Percentiles rank a stretch among this genome's conserved stretches.
Evolutionary conservation across 1,140 invertebrate genomes (phyloP).

Genomic region (Tyrophagus putrescentiae): DNA sequence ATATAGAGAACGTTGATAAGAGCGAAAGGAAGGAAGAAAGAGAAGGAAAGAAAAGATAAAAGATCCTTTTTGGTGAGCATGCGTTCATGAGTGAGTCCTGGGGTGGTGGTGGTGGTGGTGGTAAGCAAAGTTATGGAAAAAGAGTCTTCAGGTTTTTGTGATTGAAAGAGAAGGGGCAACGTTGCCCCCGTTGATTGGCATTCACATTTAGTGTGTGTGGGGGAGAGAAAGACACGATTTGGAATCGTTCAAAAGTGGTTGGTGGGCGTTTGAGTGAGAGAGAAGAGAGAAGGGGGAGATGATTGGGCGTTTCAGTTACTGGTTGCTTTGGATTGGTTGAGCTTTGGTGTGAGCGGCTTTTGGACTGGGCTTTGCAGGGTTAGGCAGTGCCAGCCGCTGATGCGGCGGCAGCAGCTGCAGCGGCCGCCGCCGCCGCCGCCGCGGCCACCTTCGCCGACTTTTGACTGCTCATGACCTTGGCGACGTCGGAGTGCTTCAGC

Average conservation of each 20-base stretch:
- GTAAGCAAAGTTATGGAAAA: neutral
- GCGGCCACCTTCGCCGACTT: neutral
- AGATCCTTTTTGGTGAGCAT: too few relatives aligned
- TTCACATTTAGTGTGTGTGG: too few relatives aligned
- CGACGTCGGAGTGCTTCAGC: slow-evolving; percentile 21
- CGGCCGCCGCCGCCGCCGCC: neutral
- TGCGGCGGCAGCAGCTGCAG: neutral
- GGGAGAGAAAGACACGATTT: neutral
- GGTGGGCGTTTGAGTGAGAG: neutral
- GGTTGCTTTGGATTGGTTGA: neutral
- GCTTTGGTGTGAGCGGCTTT: too few relatives aligned
- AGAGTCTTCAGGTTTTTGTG: neutral
- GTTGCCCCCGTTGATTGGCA: neutral
- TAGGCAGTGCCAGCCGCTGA: too few relatives aligned
- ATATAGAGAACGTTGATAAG: too few relatives aligned
- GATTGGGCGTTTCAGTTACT: neutral
- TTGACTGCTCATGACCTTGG: slow-evolving; percentile 7
- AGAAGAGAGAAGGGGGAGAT: neutral
- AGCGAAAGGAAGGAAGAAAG: too few relatives aligned
- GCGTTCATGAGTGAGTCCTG: too few relatives aligned
- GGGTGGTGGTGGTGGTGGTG: too few relatives aligned
- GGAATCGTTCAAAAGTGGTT: neutral
- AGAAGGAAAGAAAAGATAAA: too few relatives aligned
- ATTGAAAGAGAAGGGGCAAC: neutral
- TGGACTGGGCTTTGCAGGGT: too few relatives aligned